Evolutionary conservation across 2,888 invertebrate genomes (phyloP), one percentile per base, ranked within the genome.

Genomic region (Criorhina ranunculi): DNA sequence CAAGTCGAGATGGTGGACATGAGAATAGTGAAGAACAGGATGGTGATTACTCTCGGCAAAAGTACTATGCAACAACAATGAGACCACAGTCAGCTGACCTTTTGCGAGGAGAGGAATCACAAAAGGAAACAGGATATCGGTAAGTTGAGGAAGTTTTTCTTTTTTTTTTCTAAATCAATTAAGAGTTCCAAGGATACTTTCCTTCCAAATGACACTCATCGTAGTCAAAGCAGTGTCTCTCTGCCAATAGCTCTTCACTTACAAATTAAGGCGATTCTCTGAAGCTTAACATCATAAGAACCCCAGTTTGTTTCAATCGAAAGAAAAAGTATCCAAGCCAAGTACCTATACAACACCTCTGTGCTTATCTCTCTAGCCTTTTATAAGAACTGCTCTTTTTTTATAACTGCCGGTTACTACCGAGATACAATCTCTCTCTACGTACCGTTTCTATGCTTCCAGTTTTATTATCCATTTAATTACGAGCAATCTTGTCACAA

Each of bases 401-500:
- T 40, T 40, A 37, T 19, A 40, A 37, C 35, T 40, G 40, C 9
- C 29, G 33, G 44, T 69, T 55, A 57, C 55, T 35, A 35, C 0
- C 31, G 11, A 55, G 69, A 69, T 44, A 69, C 12, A 3, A 42
- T 44, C 55, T 51, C 0, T 37, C n/a, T 24, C 29, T 11, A n/a
- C 15, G 19, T 40, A 31, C 15, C 37, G 15, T 37, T 15, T 57
- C 33, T 15, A n/a, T 37, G n/a, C 60, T 67, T 57, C 51, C 11
- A 59, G 69, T 51, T 75, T 24, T 66, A 53, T 76, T 77, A 77
- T 66, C 70, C 66, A 53, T 66, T 77, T 53, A 77, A 72, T 72
- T 66, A 76, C 59, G 40, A 77, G 72, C 77, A 72, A 82, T 82
- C 77, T 72, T 46, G 66, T 82, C 72, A 46, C 59, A 72, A 77